These are phyloP conservation scores for Bombus superbus DNA, from an alignment of 1,140 invertebrate species.

Conservation along the genomic window DNA sequence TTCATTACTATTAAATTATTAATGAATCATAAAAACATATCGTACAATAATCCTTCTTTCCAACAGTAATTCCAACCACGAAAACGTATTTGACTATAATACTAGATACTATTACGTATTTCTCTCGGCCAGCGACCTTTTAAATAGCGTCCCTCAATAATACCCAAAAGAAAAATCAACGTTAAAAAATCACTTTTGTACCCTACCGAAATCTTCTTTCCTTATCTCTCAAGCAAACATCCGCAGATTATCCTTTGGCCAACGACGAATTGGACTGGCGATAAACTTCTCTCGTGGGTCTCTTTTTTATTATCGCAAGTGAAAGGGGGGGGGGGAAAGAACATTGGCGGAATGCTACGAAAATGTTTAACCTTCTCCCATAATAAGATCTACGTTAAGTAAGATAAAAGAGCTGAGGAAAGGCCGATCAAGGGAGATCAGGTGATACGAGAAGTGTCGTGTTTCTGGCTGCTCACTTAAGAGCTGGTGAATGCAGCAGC, in stretches of 20 bases:
- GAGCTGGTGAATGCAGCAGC: conserved; percentile 68
- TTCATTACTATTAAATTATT: too few species aligned
- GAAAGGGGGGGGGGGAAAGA: not conserved
- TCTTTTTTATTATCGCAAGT: too few species aligned
- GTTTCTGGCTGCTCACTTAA: conserved; percentile 77
- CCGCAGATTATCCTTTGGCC: not conserved
- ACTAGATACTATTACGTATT: too few species aligned
- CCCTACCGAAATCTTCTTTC: not conserved
- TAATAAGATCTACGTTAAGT: conserved; percentile 55
- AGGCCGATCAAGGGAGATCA: conserved; percentile 56
- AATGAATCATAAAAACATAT: too few species aligned
- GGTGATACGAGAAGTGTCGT: conserved; percentile 70
- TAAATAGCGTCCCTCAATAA: not conserved
- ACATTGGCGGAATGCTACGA: not conserved
- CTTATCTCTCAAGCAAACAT: conserved; percentile 6
- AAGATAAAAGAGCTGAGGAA: conserved; percentile 53
- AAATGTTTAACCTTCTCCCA: conserved; percentile 43
- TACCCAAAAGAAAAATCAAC: too few species aligned
- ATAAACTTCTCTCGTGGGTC: not conserved
- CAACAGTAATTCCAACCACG: too few species aligned
- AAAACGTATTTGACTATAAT: too few species aligned
- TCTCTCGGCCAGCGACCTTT: not conserved
- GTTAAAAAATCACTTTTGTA: too few species aligned
- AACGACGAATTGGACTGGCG: not conserved
- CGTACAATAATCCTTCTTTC: too few species aligned